Evolutionary conservation across 2,888 invertebrate genomes (phyloP).

Genomic region (Willowsia nigromaculata): DNA sequence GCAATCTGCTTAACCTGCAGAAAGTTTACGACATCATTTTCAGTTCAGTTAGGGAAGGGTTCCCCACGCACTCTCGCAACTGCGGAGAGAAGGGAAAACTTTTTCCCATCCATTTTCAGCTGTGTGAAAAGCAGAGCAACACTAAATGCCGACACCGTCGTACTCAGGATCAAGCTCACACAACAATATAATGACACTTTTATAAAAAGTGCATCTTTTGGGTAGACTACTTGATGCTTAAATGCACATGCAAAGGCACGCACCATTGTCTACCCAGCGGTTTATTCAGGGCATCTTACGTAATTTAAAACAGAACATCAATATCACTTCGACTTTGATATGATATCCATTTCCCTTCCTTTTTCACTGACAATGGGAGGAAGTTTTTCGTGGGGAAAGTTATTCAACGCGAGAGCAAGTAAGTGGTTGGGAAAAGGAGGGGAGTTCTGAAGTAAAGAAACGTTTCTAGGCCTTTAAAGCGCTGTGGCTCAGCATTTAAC

Average conservation of each 20-base stretch:
- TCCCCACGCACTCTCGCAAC: background rate
- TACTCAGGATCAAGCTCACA: conserved; percentile 14
- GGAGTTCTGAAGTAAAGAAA: conserved; percentile 2
- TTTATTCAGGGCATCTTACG: background rate
- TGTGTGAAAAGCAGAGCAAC: conserved; percentile 34
- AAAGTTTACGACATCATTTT: conserved; percentile 65
- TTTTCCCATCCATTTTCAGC: background rate
- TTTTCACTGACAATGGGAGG: background rate
- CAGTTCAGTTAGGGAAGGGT: conserved; percentile 32
- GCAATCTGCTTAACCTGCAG: conserved; percentile 68
- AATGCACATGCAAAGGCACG: background rate
- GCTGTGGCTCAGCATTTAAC: conserved; percentile 49
- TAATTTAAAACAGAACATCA: background rate
- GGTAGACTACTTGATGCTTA: conserved; percentile 1
- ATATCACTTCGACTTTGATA: background rate
- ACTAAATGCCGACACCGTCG: background rate
- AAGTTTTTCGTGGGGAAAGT: conserved; percentile 34
- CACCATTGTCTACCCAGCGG: background rate
- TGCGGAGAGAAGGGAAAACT: background rate
- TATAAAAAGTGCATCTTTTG: conserved; percentile 20
- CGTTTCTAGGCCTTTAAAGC: conserved; percentile 39
- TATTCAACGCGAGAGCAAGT: background rate
- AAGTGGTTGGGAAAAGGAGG: conserved; percentile 25
- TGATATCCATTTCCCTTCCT: background rate
- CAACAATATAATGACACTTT: conserved; percentile 16